phyloP scores from a whole-genome alignment of 2,888 invertebrate genomes.

The Parapristionchus giblindavisi region DNA sequence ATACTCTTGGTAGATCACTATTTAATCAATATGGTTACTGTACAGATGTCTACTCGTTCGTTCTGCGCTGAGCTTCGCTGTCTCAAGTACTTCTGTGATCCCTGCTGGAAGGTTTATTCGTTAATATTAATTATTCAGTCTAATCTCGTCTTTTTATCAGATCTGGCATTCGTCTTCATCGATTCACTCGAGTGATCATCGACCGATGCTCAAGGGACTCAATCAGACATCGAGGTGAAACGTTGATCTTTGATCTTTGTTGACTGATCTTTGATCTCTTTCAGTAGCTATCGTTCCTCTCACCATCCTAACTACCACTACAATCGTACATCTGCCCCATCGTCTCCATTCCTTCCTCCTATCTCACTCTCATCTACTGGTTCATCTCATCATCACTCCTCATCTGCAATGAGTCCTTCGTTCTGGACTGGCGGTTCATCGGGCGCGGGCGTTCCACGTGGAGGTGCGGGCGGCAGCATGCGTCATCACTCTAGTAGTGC shows the following conservation, averaged over 20 bases:
- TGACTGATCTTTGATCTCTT: neutral
- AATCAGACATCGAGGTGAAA: constrained; percentile 12
- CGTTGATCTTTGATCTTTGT: neutral
- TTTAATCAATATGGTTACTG: too few species aligned
- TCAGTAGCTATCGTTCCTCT: neutral
- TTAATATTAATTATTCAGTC: neutral
- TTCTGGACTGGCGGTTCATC: neutral
- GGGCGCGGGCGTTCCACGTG: constrained; percentile 3
- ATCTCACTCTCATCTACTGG: constrained; percentile 19
- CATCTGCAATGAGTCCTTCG: neutral
- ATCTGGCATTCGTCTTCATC: neutral
- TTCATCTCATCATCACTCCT: neutral
- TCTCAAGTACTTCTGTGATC: constrained; percentile 36
- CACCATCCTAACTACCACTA: neutral
- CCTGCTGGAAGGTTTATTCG: constrained; percentile 27
- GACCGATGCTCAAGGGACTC: constrained; percentile 38
- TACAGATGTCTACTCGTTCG: constrained; percentile 34
- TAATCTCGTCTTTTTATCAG: neutral
- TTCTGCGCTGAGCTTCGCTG: constrained; percentile 36
- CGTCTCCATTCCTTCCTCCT: constrained; percentile 9
- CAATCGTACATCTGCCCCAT: constrained; percentile 16
- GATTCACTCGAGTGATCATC: constrained; percentile 16
- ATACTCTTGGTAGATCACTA: too few species aligned
- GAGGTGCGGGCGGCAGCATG: constrained; percentile 3
- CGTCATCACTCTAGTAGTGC: neutral